Percentiles rank a stretch among this genome's conserved stretches.
phyloP scores from a whole-genome alignment of 2,888 invertebrate genomes.

The Cheilosia variabilis region DNA sequence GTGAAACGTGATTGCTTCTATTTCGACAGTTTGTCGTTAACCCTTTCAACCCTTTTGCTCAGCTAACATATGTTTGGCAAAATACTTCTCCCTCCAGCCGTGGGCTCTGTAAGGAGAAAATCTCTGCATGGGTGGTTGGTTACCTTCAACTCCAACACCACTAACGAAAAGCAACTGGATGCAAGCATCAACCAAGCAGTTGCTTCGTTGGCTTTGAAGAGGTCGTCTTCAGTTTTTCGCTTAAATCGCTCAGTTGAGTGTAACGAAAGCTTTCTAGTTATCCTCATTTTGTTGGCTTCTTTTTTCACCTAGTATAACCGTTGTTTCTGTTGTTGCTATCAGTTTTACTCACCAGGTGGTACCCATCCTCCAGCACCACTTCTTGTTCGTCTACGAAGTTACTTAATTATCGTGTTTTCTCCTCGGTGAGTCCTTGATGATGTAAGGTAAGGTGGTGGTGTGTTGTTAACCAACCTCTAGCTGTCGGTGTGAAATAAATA shows the following conservation, averaged over 20 bases:
- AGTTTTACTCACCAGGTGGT: slow-evolving; percentile 35
- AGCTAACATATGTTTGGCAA: slow-evolving; percentile 37
- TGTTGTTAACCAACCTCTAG: slow-evolving; percentile 15
- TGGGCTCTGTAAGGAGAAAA: slow-evolving; percentile 33
- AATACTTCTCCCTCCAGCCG: background rate
- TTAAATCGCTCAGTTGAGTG: slow-evolving; percentile 43
- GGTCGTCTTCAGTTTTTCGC: slow-evolving; percentile 40
- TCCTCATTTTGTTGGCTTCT: slow-evolving; percentile 41
- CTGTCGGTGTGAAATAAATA: slow-evolving; percentile 37
- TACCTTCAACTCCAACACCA: slow-evolving; percentile 27
- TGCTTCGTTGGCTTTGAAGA: slow-evolving; percentile 38
- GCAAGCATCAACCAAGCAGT: slow-evolving; percentile 26
- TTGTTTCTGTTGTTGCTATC: slow-evolving; percentile 42
- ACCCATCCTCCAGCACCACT: slow-evolving; percentile 7
- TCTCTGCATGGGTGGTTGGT: slow-evolving; percentile 51
- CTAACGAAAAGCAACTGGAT: slow-evolving; percentile 16
- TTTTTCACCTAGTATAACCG: slow-evolving; percentile 31
- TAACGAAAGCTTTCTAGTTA: slow-evolving; percentile 49
- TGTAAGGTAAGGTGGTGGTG: background rate
- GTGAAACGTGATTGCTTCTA: slow-evolving; percentile 53
- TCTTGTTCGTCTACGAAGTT: slow-evolving; percentile 30
- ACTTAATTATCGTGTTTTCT: slow-evolving; percentile 49
- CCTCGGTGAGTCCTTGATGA: slow-evolving; percentile 16
- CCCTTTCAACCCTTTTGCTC: background rate
- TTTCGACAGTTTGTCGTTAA: slow-evolving; percentile 24